Evolutionary conservation across 2,888 invertebrate species (phyloP).

Genomic region (Actias luna): DNA sequence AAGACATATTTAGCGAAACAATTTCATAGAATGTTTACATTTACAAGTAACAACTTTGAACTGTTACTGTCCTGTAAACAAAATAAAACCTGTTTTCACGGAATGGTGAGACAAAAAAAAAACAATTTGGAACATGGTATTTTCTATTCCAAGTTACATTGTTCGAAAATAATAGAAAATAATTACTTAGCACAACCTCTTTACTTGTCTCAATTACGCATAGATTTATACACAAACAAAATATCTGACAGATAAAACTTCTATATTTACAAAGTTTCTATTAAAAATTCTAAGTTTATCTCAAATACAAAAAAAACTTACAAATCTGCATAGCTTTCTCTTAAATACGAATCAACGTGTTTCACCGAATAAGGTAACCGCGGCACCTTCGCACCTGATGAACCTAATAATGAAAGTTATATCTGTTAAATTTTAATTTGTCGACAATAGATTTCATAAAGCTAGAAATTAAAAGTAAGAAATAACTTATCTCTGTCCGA

Average conservation of each 20-base stretch:
- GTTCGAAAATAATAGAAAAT: too few relatives aligned
- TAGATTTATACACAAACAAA: not conserved
- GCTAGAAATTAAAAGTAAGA: not conserved
- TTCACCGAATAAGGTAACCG: slow-evolving; percentile 48
- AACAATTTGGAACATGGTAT: too few relatives aligned
- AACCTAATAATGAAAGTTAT: slow-evolving; percentile 30
- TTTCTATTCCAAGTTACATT: too few relatives aligned
- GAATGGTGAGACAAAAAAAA: too few relatives aligned
- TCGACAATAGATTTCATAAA: not conserved
- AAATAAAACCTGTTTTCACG: too few relatives aligned
- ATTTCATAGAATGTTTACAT: too few relatives aligned
- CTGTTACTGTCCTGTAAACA: too few relatives aligned
- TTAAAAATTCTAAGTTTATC: not conserved
- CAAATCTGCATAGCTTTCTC: slow-evolving; percentile 49
- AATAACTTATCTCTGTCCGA: not conserved
- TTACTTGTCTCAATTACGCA: too few relatives aligned
- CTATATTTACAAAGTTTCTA: not conserved
- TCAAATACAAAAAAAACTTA: slow-evolving; percentile 39
- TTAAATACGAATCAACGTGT: slow-evolving; percentile 41
- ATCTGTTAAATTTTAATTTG: not conserved
- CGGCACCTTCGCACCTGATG: slow-evolving; percentile 30
- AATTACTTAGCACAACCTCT: too few relatives aligned
- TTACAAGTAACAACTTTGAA: too few relatives aligned
- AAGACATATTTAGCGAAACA: too few relatives aligned
- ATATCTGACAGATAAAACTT: not conserved